phyloP scores from a whole-genome alignment of 2,797 vertebrate species.

The Myiothlypis coronata region DNA sequence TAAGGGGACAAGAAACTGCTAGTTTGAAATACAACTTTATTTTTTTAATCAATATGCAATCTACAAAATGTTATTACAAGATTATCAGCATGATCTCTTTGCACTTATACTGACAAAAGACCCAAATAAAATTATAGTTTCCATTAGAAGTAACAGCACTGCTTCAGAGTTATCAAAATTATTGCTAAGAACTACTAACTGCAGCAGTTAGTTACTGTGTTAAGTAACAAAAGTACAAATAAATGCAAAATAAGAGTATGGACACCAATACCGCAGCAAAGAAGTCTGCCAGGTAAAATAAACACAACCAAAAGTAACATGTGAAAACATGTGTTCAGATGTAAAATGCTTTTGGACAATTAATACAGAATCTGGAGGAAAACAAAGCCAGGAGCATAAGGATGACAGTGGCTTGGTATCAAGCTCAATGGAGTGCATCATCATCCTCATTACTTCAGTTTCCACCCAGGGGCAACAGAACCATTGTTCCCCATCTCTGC shows the following conservation, averaged over 20 bases:
- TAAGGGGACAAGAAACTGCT: constrained; percentile 23
- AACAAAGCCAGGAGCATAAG: background rate
- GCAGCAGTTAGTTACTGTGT: constrained; percentile 25
- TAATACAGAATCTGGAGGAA: background rate
- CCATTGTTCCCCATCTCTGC: background rate
- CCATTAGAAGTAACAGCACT: constrained; percentile 59
- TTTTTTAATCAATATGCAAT: constrained; percentile 76
- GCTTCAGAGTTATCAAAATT: constrained; percentile 46
- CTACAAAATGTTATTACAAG: constrained; percentile 74
- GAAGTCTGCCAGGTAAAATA: background rate
- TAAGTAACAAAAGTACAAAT: constrained; percentile 15
- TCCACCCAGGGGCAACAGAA: background rate
- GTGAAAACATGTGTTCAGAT: background rate
- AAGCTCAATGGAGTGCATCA: background rate
- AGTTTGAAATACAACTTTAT: constrained; percentile 76
- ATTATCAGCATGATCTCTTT: constrained; percentile 61
- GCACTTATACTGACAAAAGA: constrained; percentile 44
- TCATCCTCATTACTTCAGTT: background rate
- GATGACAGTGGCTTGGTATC: background rate
- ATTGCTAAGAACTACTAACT: constrained; percentile 8
- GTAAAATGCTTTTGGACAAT: background rate
- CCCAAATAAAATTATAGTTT: constrained; percentile 58
- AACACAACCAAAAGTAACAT: background rate
- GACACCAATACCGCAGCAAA: background rate
- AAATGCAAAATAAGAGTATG: background rate